Conservation (phyloP, 2,888 invertebrate genomes). For the Nebria brevicollis region DNA sequence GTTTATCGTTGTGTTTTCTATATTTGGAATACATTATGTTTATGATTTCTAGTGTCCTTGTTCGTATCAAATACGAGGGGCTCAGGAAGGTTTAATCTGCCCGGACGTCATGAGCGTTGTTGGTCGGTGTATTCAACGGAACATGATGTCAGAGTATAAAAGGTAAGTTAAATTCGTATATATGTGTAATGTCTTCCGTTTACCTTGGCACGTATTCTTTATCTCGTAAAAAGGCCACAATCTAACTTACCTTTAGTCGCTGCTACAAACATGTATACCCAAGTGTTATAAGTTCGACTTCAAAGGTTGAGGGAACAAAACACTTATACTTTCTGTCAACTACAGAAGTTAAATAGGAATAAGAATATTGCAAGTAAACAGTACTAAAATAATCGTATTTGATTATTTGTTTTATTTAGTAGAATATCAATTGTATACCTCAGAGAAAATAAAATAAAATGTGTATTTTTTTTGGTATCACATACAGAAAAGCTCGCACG, state of each 20-base stretch:
- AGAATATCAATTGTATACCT: too few relatives aligned
- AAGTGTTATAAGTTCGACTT: background rate
- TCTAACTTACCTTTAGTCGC: constrained; percentile 2
- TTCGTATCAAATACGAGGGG: background rate
- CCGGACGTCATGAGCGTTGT: background rate
- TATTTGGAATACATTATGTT: background rate
- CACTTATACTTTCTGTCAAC: too few relatives aligned
- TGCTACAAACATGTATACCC: background rate
- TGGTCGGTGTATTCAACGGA: constrained; percentile 13
- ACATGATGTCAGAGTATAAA: constrained; percentile 4
- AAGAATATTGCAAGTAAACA: too few relatives aligned
- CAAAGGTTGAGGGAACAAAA: background rate
- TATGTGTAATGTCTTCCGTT: constrained; percentile 34
- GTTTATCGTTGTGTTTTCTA: background rate
- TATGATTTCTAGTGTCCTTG: background rate
- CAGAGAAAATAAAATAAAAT: too few relatives aligned
- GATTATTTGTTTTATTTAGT: too few relatives aligned
- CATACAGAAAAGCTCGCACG: background rate
- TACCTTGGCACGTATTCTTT: constrained; percentile 40
- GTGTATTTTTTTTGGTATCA: too few relatives aligned
- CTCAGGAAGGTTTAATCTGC: background rate
- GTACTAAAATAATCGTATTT: too few relatives aligned
- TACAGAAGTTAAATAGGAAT: too few relatives aligned
- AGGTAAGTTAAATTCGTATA: background rate
- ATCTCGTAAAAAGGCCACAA: constrained; percentile 29